Evolutionary conservation across 2,113 vertebrate species (phyloP).

Genomic region (Odocoileus virginianus): DNA sequence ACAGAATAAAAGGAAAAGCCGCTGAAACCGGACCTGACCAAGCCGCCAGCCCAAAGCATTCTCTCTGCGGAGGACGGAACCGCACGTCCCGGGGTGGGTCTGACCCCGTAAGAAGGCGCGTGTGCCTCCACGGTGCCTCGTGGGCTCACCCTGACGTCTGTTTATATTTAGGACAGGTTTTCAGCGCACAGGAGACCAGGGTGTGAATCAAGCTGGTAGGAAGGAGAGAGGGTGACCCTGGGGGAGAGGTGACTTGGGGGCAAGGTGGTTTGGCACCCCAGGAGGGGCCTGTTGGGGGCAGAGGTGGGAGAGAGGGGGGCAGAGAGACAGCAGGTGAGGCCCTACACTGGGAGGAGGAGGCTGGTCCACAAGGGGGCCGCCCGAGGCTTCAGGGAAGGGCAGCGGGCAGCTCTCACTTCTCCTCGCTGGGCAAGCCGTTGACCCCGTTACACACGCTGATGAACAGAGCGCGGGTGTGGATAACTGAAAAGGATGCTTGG

Average conservation of each 20-base stretch:
- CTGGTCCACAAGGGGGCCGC: not conserved
- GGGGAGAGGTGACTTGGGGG: not conserved
- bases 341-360: not conserved
- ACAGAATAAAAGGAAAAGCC: not conserved
- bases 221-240: not conserved
- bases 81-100: not conserved
- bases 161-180: not conserved
- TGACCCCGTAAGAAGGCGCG: not conserved
- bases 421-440: not conserved
- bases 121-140: rapidly evolving
- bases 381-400: not conserved
- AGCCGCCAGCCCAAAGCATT: not conserved
- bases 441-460: rapidly evolving
- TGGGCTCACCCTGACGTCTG: rapidly evolving
- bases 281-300: not conserved
- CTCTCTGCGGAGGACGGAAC: not conserved
- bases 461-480: rapidly evolving
- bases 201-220: not conserved
- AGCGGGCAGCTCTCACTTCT: not conserved
- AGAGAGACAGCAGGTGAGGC: not conserved
- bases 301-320: not conserved
- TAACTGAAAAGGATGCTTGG: not conserved
- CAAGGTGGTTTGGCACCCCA: rapidly evolving
- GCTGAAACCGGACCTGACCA: not conserved
- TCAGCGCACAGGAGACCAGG: not conserved